These are phyloP conservation scores for Nannoperca australis DNA, from an alignment of 2,797 vertebrate species.

Conservation along the genomic window DNA sequence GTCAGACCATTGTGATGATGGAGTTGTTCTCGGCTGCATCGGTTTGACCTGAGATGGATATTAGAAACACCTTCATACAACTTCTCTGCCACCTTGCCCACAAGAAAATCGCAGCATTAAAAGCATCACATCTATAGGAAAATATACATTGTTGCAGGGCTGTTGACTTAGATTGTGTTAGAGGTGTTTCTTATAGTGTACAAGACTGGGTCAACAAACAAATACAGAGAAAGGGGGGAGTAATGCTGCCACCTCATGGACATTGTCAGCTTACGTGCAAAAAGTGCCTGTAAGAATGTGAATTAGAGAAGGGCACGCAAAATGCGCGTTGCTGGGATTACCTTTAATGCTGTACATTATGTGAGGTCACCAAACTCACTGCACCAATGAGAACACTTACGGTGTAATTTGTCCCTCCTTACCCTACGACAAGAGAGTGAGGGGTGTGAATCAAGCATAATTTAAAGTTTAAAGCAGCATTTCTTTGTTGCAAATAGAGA, in stretches of 20 bases:
- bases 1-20: not conserved
- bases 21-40: not conserved
- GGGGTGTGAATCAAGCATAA: not conserved
- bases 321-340: not conserved
- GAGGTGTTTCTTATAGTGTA: not conserved
- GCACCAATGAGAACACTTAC: not conserved
- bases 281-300: not conserved
- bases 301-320: not conserved
- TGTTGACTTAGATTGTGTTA: not conserved
- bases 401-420: not conserved
- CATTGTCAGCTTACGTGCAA: not conserved
- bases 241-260: conserved; percentile 77
- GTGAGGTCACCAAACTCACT: not conserved
- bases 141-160: not conserved
- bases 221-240: not conserved
- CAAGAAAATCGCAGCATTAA: too few species aligned
- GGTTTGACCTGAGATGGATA: not conserved
- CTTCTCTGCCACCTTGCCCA: not conserved
- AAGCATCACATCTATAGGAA: not conserved
- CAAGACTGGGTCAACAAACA: not conserved
- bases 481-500: not conserved
- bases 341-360: not conserved
- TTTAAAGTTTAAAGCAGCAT: not conserved
- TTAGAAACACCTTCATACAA: not conserved
- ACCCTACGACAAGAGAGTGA: too few species aligned